phyloP scores from a whole-genome alignment of 1,140 invertebrate species.

The Trichomalopsis sarcophagae region DNA sequence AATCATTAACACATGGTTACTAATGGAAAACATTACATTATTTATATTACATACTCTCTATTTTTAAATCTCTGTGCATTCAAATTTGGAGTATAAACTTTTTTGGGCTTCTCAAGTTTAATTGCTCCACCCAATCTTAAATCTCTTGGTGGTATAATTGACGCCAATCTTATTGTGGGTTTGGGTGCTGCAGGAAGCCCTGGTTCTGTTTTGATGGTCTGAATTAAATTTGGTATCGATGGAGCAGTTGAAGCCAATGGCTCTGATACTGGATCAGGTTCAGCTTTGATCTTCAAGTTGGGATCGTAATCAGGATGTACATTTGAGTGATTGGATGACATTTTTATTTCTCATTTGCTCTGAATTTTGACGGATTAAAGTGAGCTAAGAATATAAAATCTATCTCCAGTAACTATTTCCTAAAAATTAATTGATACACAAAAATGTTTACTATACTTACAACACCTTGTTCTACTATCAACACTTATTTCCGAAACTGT shows the following conservation, averaged over 20 bases:
- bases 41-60: constrained; percentile 63
- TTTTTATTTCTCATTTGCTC: constrained; percentile 29
- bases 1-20: neutral
- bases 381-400: neutral
- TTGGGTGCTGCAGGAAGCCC: constrained; percentile 46
- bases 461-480: no score
- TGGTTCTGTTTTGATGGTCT: constrained; percentile 62
- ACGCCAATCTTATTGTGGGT: constrained; percentile 65
- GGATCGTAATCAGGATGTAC: constrained; percentile 31
- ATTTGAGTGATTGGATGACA: constrained; percentile 45
- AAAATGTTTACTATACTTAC: no score
- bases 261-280: constrained; percentile 17
- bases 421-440: no score
- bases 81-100: constrained; percentile 68
- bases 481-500: no score
- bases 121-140: constrained; percentile 68
- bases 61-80: constrained; percentile 70
- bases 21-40: neutral
- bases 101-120: constrained; percentile 67
- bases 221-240: constrained; percentile 39
- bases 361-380: constrained; percentile 10
- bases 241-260: constrained; percentile 1
- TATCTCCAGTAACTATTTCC: no score
- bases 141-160: constrained; percentile 68
- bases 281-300: constrained; percentile 45